phyloP scores from a whole-genome alignment of 2,113 vertebrate genomes.

The Craseonycteris thonglongyai region DNA sequence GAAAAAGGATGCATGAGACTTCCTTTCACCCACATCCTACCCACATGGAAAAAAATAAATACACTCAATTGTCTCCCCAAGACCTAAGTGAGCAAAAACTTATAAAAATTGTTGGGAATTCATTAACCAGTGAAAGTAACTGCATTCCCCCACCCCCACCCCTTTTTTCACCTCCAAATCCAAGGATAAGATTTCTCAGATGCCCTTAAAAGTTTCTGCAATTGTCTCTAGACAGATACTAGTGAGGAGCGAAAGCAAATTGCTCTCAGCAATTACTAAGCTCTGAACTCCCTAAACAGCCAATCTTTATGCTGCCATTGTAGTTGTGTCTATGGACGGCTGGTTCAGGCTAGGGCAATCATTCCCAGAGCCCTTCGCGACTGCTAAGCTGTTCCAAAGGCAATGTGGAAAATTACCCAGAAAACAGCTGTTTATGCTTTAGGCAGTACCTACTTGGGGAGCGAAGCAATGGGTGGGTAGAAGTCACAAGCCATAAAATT shows the following conservation, averaged over 20 bases:
- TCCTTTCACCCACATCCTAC: neutral
- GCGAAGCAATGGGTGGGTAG: constrained; percentile 33
- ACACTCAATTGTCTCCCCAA: neutral
- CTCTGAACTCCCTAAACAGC: constrained; percentile 31
- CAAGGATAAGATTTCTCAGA: constrained; percentile 44
- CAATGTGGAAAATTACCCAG: constrained; percentile 57
- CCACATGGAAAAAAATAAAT: neutral
- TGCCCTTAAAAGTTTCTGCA: constrained; percentile 35
- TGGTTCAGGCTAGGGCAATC: constrained; percentile 37
- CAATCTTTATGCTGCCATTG: constrained; percentile 43
- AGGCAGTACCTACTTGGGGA: constrained; percentile 19
- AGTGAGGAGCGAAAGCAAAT: constrained; percentile 41
- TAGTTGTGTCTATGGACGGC: neutral
- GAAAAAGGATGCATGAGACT: neutral
- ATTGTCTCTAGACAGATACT: constrained; percentile 44
- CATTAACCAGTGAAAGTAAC: neutral
- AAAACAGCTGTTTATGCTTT: constrained; percentile 50
- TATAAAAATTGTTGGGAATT: neutral
- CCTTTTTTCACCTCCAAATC: neutral
- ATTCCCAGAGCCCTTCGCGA: constrained; percentile 9
- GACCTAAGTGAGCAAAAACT: neutral
- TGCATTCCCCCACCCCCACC: neutral
- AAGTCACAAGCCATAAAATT: constrained; percentile 51
- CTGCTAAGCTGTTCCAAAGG: constrained; percentile 27
- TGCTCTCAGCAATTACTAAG: constrained; percentile 47